These are phyloP conservation scores for Coracias cyanogaster DNA, from an alignment of 2,797 vertebrate genomes.

Conservation along the genomic window DNA sequence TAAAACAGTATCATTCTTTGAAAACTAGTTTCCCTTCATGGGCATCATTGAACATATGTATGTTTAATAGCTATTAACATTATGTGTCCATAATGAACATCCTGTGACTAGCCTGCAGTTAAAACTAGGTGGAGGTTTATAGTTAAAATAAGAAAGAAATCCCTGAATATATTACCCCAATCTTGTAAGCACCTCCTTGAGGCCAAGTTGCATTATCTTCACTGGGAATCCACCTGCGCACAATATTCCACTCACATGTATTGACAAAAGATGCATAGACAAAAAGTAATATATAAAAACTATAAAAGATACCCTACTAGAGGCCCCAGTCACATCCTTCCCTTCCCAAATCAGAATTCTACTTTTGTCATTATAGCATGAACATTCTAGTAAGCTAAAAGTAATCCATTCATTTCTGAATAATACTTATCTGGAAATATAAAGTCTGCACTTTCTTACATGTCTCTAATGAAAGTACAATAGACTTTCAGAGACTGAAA, in stretches of 20 bases:
- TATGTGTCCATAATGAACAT: background rate
- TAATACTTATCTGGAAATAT: background rate
- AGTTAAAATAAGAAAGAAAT: background rate
- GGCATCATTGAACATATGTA: background rate
- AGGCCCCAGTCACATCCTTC: background rate
- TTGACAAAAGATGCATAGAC: background rate
- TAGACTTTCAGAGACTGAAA: background rate
- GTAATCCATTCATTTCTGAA: background rate
- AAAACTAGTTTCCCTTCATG: background rate
- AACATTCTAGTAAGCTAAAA: background rate
- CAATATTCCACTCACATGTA: fast-evolving
- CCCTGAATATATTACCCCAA: background rate
- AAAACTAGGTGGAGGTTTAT: background rate
- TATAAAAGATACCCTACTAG: background rate
- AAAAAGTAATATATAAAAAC: background rate
- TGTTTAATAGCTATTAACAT: background rate
- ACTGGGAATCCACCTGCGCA: background rate
- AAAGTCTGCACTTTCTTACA: background rate
- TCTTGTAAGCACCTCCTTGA: background rate
- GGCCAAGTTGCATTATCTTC: background rate
- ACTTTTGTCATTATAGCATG: background rate
- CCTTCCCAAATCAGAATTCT: background rate
- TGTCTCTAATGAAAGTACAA: background rate
- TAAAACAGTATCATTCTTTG: background rate
- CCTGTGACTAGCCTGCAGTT: background rate